Base-by-base conservation (phyloP, 2,797 vertebrate genomes). In the Phaenicophaeus curvirostris region DNA sequence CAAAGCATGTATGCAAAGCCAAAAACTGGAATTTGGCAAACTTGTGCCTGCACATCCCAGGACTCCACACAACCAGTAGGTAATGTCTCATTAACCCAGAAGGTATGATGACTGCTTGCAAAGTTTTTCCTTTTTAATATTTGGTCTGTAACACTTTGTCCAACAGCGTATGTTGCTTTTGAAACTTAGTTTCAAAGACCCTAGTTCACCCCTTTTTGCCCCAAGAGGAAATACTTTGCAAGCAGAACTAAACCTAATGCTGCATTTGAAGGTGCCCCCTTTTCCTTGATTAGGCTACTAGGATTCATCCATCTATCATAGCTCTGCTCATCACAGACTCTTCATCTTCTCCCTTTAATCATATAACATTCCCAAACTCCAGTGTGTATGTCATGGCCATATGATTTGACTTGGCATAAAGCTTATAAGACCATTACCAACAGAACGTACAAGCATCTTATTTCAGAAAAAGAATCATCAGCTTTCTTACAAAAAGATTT, bases 311-410 rank as follows among this genome's bases (percentile, higher is more conserved):
- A 2, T 57, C 37, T 69, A 5, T 71, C 11, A 31, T 9, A 74
- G 33, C 6, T 61, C 65, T 78, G 30, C 59, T 65, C n/a, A n/a
- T 81, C 21, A 42, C 0, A 2, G 6, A 31, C 11, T 54, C 41
- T 59, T 53, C 58, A 25, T 31, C 30, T 81, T 42, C n/a, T 57
- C 27, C 21, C 17, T 27, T n/a, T n/a, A n/a, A n/a, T n/a, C n/a
- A n/a, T 13, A 33, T 48, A 62, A 69, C 5, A 33, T 41, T 71
- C 30, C 25, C 30, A 72, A 48, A 24, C 5, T 51, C 48, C 2
- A 2, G 20, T 9, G 13, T 25, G 13, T 39, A 48, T 63, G 11
- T 61, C 48, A 58, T 0, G 0, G 17, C 15, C 80, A 73, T 51
- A 51, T 11, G 9, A 84, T 35, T 61, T 66, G 48, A 42, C 13